phyloP scores from a whole-genome alignment of 2,113 vertebrate genomes.

The Tetrao urogallus region DNA sequence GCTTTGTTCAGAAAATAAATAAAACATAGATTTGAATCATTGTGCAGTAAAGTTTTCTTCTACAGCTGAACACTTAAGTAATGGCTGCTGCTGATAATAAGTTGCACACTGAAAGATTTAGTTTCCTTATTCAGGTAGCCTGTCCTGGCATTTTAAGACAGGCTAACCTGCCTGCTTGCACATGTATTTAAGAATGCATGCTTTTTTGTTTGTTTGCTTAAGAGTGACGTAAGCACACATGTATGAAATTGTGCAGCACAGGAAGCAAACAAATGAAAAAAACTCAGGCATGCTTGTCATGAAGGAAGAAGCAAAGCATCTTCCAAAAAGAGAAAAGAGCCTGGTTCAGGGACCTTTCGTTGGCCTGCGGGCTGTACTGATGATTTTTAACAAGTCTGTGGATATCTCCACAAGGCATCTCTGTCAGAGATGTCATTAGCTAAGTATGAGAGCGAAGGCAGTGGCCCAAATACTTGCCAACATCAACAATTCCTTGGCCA shows the following conservation, averaged over 20 bases:
- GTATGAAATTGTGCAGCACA: neutral
- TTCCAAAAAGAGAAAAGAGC: neutral
- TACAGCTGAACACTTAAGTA: neutral
- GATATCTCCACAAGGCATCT: neutral
- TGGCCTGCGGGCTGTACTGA: neutral
- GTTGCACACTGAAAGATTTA: neutral
- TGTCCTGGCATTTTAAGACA: neutral
- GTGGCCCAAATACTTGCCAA: conserved; percentile 27
- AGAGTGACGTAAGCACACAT: neutral
- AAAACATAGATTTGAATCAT: neutral
- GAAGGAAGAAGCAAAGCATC: neutral
- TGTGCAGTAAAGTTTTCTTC: neutral
- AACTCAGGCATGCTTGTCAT: neutral
- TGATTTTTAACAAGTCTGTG: neutral
- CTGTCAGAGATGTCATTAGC: neutral
- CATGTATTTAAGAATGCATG: neutral
- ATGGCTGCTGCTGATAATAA: neutral
- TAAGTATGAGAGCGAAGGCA: conserved; percentile 19
- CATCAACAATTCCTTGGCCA: neutral
- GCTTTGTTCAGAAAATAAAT: neutral
- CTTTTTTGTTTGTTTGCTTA: neutral
- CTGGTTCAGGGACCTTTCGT: neutral
- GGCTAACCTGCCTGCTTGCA: neutral
- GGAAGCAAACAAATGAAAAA: neutral
- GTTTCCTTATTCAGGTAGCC: neutral